Base-by-base conservation (phyloP, 2,888 invertebrate genomes). In the Xestia sexstrigata region DNA sequence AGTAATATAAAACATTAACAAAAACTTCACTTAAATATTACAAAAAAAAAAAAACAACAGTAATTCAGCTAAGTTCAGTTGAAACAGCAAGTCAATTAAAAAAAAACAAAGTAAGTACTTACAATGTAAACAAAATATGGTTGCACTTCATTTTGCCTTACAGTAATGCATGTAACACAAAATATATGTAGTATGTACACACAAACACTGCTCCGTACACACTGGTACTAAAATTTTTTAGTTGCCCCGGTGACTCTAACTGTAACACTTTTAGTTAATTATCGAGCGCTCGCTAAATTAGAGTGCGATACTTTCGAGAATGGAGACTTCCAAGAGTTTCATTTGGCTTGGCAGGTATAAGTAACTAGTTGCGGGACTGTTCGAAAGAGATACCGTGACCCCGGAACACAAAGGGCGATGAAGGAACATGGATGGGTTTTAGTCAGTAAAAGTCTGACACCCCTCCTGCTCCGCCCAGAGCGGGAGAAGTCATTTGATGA, bases 181-280 rank as follows among this genome's bases (percentile, higher is more conserved):
- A 80, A 76, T 72, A 63, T 74, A 74, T 49, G 58, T 75, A 74
- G 66, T 76, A 79, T 77, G 84, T 87, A 85, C 84, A 88, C 88
- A 89, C 87, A 87, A 85, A 80, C 76, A 79, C 76, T 74, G 86
- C 81, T 88, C 81, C 71, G 85, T 83, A 85, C 83, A 87, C 82
- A 88, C 85, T 87, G 70, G 65, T 78, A 90, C 90, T 89, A 89
- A 87, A 78, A 81, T 78, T 85, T 82, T 83, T 88, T 83, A 73
- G 78, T 71, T 83, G 87, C 74, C 78, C 77, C 75, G 30, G 76
- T 74, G 81, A 76, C 81, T 81, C 81, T 81, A 76, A 79, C 83
- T 85, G 90, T 87, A 85, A 88, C 84, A 89, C 81, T 90, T 87
- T 86, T 82, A 85, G 77, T 78, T 87, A 92, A 93, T 93, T 94